Percentiles rank a stretch among this genome's conserved stretches.
These are phyloP conservation scores for Tachina lurida DNA, from an alignment of 2,888 invertebrate species.

Conservation along the genomic window DNA sequence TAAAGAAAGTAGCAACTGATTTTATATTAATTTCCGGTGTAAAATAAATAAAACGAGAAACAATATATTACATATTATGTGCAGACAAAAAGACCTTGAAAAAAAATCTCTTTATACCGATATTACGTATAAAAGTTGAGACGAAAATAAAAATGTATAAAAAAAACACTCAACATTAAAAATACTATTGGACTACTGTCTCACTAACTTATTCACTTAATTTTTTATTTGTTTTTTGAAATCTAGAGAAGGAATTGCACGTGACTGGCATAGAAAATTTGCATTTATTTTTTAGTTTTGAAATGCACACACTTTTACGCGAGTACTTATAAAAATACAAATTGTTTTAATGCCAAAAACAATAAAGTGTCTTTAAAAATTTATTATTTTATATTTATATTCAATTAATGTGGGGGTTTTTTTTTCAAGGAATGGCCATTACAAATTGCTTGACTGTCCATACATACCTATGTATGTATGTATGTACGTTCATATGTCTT, in stretches of 20 bases:
- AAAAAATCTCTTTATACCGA: constrained; percentile 17
- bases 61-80: background rate
- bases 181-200: constrained; percentile 51
- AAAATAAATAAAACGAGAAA: constrained; percentile 21
- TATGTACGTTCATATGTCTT: background rate
- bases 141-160: background rate
- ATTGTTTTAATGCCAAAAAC: constrained; percentile 47
- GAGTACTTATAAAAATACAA: background rate
- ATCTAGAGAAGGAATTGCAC: constrained; percentile 34
- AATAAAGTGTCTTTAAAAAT: constrained; percentile 17
- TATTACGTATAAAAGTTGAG: constrained; percentile 16
- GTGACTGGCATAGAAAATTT: constrained; percentile 24
- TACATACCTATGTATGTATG: background rate
- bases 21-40: constrained; percentile 39
- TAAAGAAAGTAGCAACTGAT: constrained; percentile 37
- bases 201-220: constrained; percentile 30
- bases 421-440: constrained; percentile 66
- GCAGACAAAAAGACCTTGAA: constrained; percentile 54
- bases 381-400: constrained; percentile 13
- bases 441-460: constrained; percentile 1
- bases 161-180: constrained; percentile 8
- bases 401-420: constrained; percentile 32
- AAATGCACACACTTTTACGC: constrained; percentile 1
- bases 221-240: constrained; percentile 14
- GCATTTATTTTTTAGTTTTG: background rate